A percentile compares a stretch with the other conserved stretches of the same genome.
These are phyloP conservation scores for Xestia rhomboidea DNA, from an alignment of 2,888 invertebrate genomes.

Conservation along the genomic window DNA sequence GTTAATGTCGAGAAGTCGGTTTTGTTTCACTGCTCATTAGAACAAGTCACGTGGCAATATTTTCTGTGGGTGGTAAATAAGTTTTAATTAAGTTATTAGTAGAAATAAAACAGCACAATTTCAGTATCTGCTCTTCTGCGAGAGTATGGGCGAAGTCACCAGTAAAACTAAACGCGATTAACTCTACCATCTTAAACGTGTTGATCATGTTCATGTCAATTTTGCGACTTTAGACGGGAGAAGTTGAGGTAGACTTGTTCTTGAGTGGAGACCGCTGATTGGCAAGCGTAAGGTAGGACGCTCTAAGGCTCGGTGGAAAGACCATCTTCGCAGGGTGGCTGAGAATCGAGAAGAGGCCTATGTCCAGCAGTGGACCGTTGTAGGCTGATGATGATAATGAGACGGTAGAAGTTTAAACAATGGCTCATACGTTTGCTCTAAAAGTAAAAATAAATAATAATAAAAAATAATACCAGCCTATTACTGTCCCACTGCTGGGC, in stretches of 20 bases:
- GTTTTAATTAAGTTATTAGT: background rate
- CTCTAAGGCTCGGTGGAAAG: too few species aligned
- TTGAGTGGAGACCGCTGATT: too few species aligned
- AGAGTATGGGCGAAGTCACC: background rate
- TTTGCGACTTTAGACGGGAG: background rate
- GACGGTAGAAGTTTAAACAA: too few species aligned
- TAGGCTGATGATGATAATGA: too few species aligned
- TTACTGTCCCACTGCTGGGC: too few species aligned
- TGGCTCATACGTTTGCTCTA: background rate
- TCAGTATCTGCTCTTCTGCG: background rate
- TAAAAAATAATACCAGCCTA: too few species aligned
- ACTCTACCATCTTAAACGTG: background rate
- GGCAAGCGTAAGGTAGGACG: too few species aligned
- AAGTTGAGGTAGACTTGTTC: background rate
- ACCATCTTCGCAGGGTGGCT: too few species aligned
- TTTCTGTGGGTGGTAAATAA: background rate
- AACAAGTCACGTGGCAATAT: constrained; percentile 9
- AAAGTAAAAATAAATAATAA: too few species aligned
- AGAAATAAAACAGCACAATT: background rate
- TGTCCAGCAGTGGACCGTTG: too few species aligned
- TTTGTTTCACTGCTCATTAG: background rate
- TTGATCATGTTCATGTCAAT: background rate
- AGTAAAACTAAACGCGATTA: background rate
- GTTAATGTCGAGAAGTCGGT: constrained; percentile 21
- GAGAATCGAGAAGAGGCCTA: too few species aligned